These are phyloP conservation scores for Eudasyphora cyanicolor DNA, from an alignment of 2,888 invertebrate genomes.

Conservation along the genomic window DNA sequence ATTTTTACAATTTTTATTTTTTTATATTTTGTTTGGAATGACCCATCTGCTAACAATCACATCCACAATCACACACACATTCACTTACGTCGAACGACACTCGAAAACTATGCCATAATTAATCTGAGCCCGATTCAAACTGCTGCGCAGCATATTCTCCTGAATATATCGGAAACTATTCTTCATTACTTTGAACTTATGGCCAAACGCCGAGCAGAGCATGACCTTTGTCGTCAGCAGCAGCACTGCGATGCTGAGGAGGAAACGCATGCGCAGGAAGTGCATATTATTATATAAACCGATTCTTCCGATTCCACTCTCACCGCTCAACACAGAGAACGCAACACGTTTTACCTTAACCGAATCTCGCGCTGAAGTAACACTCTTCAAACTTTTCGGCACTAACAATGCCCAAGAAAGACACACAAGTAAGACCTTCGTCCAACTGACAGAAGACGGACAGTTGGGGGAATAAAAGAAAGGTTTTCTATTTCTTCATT, in stretches of 20 bases:
- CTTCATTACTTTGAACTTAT: conserved; percentile 70
- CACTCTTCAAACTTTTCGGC: conserved; percentile 2
- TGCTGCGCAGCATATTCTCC: conserved; percentile 73
- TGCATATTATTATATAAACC: too few relatives aligned
- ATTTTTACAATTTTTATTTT: too few relatives aligned
- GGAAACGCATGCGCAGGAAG: neutral
- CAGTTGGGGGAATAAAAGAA: conserved; percentile 3
- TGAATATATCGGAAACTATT: conserved; percentile 72
- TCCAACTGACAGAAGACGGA: too few relatives aligned
- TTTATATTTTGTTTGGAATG: too few relatives aligned
- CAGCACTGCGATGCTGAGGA: neutral
- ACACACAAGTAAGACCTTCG: conserved; percentile 1
- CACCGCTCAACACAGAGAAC: neutral
- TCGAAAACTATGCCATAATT: conserved; percentile 75
- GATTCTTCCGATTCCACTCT: neutral
- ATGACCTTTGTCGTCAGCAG: neutral
- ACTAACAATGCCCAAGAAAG: conserved; percentile 31
- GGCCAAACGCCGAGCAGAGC: conserved; percentile 60
- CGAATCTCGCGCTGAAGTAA: conserved; percentile 46
- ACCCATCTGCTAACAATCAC: too few relatives aligned
- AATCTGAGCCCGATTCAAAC: conserved; percentile 73
- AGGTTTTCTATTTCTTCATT: too few relatives aligned
- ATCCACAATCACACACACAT: too few relatives aligned
- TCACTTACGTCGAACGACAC: conserved; percentile 76
- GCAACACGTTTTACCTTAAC: conserved; percentile 43